These are phyloP conservation scores for Unio delphinus DNA, from an alignment of 2,888 invertebrate species.

Conservation along the genomic window DNA sequence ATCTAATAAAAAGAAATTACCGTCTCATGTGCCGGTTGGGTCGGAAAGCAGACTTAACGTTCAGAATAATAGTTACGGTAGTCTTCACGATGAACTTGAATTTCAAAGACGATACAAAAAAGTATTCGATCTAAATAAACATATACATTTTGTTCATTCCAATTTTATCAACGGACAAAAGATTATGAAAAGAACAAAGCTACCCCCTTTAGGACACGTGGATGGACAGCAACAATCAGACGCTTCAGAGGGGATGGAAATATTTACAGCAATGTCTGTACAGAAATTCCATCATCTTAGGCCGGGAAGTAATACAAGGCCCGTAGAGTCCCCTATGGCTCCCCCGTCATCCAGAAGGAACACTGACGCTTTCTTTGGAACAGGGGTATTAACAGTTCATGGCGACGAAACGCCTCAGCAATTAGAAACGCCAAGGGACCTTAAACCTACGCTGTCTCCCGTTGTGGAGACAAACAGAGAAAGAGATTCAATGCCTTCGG, in stretches of 20 bases:
- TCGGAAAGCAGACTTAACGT: slow-evolving; percentile 6
- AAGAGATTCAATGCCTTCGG: too few species aligned
- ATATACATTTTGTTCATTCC: slow-evolving; percentile 49
- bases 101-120: slow-evolving; percentile 48
- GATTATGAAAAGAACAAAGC: slow-evolving; percentile 32
- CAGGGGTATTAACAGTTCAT: too few species aligned
- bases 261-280: slow-evolving; percentile 42
- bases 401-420: too few species aligned
- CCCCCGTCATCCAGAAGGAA: too few species aligned
- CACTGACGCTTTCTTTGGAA: too few species aligned
- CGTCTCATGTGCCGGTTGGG: slow-evolving; percentile 1
- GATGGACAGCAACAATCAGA: slow-evolving; percentile 18
- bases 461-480: too few species aligned
- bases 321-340: too few species aligned
- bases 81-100: slow-evolving; percentile 45
- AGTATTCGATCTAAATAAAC: slow-evolving; percentile 47
- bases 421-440: too few species aligned
- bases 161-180: slow-evolving; percentile 40
- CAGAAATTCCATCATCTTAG: slow-evolving; percentile 29
- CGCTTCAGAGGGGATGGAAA: slow-evolving; percentile 24
- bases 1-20: slow-evolving; percentile 15
- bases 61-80: slow-evolving; percentile 32
- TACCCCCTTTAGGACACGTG: slow-evolving; percentile 36
- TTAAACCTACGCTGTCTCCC: too few species aligned
- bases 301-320: too few species aligned